Percentiles rank a stretch among this genome's conserved stretches.
Conservation (phyloP, 2,113 vertebrate species). For the Myrmophylax atrothorax region DNA sequence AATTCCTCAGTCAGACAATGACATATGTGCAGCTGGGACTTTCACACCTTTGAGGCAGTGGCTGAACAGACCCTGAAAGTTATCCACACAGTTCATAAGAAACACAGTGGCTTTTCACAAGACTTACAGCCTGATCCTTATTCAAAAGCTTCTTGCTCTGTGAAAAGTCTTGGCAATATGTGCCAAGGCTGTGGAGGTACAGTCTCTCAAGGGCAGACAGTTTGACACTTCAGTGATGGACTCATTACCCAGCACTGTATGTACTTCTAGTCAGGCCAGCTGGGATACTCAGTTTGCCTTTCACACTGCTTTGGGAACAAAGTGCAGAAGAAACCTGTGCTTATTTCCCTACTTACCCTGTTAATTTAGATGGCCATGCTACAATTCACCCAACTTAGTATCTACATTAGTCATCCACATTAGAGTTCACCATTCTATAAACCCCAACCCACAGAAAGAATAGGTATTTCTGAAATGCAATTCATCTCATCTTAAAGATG, state of each 20-base stretch:
- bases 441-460: background rate
- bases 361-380: background rate
- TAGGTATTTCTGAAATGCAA: background rate
- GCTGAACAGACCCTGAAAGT: background rate
- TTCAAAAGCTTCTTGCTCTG: background rate
- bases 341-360: background rate
- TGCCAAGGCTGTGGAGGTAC: background rate
- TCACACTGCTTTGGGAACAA: background rate
- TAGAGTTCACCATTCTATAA: background rate
- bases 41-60: background rate
- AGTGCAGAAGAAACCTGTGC: background rate
- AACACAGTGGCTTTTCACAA: background rate
- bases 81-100: background rate
- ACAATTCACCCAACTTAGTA: background rate
- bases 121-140: background rate
- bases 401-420: background rate
- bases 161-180: background rate
- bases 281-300: background rate
- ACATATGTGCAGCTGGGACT: background rate
- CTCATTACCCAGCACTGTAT: background rate
- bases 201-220: background rate
- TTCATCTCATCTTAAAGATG: background rate
- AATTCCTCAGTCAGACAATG: background rate
- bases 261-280: background rate
- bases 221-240: background rate